phyloP scores from a whole-genome alignment of 2,113 vertebrate species.

The Laticauda colubrina region DNA sequence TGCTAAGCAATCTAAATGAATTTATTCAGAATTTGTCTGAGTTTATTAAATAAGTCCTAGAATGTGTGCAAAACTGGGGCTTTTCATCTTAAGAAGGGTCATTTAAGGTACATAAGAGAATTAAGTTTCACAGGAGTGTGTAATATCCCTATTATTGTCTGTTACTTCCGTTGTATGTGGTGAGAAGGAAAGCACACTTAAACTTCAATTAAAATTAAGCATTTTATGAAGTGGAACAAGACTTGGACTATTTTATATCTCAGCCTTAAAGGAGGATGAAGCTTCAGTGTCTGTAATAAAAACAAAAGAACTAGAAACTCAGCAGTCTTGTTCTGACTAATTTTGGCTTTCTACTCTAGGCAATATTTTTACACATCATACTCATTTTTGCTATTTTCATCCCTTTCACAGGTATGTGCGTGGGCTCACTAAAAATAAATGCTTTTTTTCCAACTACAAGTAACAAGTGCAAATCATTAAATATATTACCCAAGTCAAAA shows the following conservation, averaged over 20 bases:
- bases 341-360: background rate
- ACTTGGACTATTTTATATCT: background rate
- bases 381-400: constrained; percentile 17
- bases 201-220: background rate
- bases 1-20: background rate
- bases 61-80: background rate
- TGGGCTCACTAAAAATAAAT: constrained; percentile 14
- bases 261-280: background rate
- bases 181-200: background rate
- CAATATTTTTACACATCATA: constrained; percentile 23
- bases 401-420: background rate
- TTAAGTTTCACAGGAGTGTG: background rate
- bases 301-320: background rate
- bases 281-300: background rate
- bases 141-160: background rate
- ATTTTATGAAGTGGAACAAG: background rate
- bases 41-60: background rate
- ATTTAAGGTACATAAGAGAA: background rate
- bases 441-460: background rate
- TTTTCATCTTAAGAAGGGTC: background rate
- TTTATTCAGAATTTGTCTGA: background rate
- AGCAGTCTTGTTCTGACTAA: constrained; percentile 18
- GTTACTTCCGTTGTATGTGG: background rate
- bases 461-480: constrained; percentile 3
- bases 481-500: background rate